These are phyloP conservation scores for Plecotus auritus DNA, from an alignment of 2,113 vertebrate genomes.

Conservation along the genomic window DNA sequence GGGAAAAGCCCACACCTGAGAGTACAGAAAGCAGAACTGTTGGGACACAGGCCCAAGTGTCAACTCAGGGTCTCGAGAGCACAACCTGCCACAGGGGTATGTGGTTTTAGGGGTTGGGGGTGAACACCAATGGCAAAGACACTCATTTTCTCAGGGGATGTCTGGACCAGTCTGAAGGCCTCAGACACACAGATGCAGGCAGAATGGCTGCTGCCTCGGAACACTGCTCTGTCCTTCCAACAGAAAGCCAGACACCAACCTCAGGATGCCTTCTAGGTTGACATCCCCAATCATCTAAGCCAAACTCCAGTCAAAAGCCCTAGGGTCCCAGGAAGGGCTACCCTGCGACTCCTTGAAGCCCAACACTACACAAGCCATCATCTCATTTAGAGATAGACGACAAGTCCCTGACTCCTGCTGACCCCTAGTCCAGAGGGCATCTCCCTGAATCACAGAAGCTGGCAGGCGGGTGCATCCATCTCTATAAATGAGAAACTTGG, in stretches of 20 bases:
- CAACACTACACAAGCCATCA: background rate
- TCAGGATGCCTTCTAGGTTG: background rate
- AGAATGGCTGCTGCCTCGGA: background rate
- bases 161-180: background rate
- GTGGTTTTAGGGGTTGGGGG: background rate
- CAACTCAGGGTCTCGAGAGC: background rate
- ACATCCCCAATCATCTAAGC: background rate
- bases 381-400: background rate
- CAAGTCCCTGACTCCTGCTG: background rate
- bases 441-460: background rate
- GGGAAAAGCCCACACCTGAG: background rate
- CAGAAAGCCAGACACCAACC: background rate
- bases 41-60: background rate
- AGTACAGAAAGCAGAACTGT: background rate
- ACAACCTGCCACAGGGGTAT: background rate
- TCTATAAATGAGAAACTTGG: background rate
- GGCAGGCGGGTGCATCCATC: accelerated
- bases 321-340: background rate
- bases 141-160: background rate
- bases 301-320: background rate
- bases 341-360: background rate
- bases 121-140: background rate
- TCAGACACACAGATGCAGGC: background rate
- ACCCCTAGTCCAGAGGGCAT: background rate
- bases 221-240: background rate